Evolutionary conservation across 2,113 vertebrate genomes (phyloP).

Genomic region (Phyllostomus hastatus): DNA sequence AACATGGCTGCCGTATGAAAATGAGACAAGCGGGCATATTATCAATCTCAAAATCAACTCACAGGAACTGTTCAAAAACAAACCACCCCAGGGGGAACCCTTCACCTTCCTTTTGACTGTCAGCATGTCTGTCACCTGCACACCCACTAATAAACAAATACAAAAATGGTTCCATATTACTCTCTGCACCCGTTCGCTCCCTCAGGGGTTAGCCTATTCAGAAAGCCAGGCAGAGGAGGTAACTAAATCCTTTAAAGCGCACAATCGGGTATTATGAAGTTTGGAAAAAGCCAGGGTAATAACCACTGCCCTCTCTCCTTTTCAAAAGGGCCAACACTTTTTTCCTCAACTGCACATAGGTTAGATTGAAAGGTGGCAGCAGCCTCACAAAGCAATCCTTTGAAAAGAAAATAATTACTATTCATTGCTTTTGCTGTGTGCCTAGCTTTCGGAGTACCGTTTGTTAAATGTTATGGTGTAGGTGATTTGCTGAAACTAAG

Average conservation of each 20-base stretch:
- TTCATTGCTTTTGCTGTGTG: conserved; percentile 44
- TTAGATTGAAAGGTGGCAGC: conserved; percentile 61
- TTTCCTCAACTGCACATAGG: conserved; percentile 17
- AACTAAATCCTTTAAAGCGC: conserved; percentile 35
- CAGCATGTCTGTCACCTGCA: conserved; percentile 47
- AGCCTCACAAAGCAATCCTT: conserved; percentile 58
- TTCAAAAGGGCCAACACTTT: conserved; percentile 58
- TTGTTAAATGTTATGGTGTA: conserved; percentile 56
- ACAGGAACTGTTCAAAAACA: conserved; percentile 1
- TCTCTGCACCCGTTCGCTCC: not conserved
- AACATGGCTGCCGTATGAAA: conserved; percentile 28
- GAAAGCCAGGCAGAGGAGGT: conserved; percentile 54
- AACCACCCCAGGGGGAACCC: not conserved
- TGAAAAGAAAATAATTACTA: conserved; percentile 71
- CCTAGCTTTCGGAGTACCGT: conserved; percentile 60
- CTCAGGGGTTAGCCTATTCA: not conserved
- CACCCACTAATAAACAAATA: conserved; percentile 59
- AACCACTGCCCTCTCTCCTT: conserved; percentile 53
- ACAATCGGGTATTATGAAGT: conserved; percentile 54
- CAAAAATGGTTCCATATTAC: conserved; percentile 21
- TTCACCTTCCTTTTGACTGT: conserved; percentile 49
- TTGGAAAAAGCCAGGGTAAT: conserved; percentile 57
- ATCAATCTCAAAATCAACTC: conserved; percentile 36
- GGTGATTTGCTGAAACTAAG: conserved; percentile 62
- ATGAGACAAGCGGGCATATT: not conserved